phyloP scores from a whole-genome alignment of 2,888 invertebrate species.

The Epirrita christyi region DNA sequence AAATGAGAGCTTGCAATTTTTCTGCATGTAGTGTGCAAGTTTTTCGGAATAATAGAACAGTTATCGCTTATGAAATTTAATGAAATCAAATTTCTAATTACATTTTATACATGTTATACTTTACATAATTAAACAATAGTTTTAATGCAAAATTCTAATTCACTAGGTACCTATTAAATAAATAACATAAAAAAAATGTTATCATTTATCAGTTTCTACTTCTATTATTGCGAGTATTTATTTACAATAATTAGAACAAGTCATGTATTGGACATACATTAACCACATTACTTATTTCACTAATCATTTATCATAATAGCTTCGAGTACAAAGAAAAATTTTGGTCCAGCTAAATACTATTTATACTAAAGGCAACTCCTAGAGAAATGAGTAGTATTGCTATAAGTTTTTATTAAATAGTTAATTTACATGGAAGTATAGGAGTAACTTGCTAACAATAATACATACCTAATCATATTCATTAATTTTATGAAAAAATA shows the following conservation, averaged over 20 bases:
- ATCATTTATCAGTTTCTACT: constrained; percentile 63
- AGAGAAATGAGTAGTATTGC: constrained; percentile 72
- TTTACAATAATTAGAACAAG: constrained; percentile 60
- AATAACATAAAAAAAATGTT: constrained; percentile 70
- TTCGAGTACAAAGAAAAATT: constrained; percentile 77
- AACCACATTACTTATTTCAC: constrained; percentile 61
- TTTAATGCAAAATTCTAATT: constrained; percentile 65
- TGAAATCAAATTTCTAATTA: constrained; percentile 83
- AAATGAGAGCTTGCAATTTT: too few species aligned
- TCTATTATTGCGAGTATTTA: constrained; percentile 80
- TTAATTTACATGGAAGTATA: constrained; percentile 63
- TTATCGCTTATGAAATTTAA: constrained; percentile 78
- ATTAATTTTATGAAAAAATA: constrained; percentile 51
- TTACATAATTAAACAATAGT: constrained; percentile 70
- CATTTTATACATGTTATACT: constrained; percentile 80
- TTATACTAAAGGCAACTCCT: constrained; percentile 75
- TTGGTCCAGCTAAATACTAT: constrained; percentile 84
- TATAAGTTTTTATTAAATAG: constrained; percentile 56
- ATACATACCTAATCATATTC: constrained; percentile 38
- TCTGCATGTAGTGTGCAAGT: too few species aligned
- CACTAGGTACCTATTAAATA: constrained; percentile 63
- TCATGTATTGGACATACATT: constrained; percentile 70
- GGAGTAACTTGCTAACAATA: constrained; percentile 54
- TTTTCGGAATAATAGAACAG: constrained; percentile 26
- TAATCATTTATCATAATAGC: constrained; percentile 59